Base-by-base conservation (phyloP, 1,140 invertebrate species). In the Dysdera silvatica region DNA sequence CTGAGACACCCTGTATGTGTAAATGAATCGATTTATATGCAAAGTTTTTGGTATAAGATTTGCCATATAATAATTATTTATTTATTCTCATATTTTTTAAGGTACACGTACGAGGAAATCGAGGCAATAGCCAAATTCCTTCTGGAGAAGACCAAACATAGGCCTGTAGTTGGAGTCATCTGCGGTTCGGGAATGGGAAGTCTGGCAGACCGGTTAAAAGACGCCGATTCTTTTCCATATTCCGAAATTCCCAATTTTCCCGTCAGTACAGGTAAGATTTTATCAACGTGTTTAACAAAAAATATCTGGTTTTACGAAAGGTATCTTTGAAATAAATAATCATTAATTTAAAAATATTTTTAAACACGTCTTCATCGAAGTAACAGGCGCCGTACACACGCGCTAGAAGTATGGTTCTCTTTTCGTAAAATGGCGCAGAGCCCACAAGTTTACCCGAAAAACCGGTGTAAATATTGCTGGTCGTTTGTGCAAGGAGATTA, bases 181-280 rank as follows among this genome's bases (percentile, higher is more conserved):
- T 97, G 94, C 76, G 95, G 95, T 7, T 91, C 91, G 18, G 95
- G 95, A 69, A 81, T 98, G 71, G 90, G 89, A 67, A 83, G 84
- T 0, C 76, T 98, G 23, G 91, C 87, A 4, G 88, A 96, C 48
- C 79, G 79, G 10, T 78, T 98, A 20, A 78, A 81, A 40, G 82
- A 94, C 18, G 78, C 81, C 29, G 81, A 85, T 63, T 78, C 81
- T 31, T 87, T 98, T 70, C 82, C 85, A 0, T 98, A 98, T 71
- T 82, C 86, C 64, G 83, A 87, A 20, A 95, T 97, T 58, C 93
- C 93, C 4, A 83, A 92, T 73, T 97, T 97, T 73, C 91, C 93
- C 0, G 78, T 85, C 16, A 94, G 89, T 55, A 81, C 80, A 70
- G 80, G 80, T 80, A 69, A 67, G 55, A 59, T 8, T 24, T 23